These are phyloP conservation scores for Poeciliopsis gracilis DNA, from an alignment of 2,797 vertebrate species.

Conservation along the genomic window DNA sequence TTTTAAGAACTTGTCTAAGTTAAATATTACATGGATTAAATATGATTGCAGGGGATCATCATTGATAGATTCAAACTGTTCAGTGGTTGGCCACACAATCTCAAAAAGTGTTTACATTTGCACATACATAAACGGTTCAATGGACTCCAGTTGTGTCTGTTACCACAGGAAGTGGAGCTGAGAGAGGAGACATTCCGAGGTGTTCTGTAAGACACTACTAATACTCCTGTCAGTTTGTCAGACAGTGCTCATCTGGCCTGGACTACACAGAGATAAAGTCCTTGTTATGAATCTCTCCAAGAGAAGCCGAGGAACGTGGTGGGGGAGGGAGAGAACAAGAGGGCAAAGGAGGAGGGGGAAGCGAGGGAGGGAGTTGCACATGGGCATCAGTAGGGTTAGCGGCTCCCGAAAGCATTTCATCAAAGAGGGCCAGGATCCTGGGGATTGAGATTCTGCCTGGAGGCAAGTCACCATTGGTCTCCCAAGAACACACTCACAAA, in stretches of 20 bases:
- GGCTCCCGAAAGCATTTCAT: conserved; percentile 86
- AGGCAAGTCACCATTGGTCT: conserved; percentile 85
- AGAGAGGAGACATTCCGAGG: conserved; percentile 63
- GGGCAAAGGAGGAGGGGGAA: conserved; percentile 54
- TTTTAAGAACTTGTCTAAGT: neutral
- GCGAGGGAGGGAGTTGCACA: conserved; percentile 54
- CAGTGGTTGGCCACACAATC: neutral
- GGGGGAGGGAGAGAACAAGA: conserved; percentile 55
- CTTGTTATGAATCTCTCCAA: conserved; percentile 80
- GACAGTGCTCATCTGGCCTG: conserved; percentile 77
- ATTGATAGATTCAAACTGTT: neutral
- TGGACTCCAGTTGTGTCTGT: conserved; percentile 27
- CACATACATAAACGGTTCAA: conserved; percentile 7
- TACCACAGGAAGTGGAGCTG: conserved; percentile 51
- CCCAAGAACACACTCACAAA: conserved; percentile 87
- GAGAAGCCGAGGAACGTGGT: conserved; percentile 71
- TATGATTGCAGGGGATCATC: neutral
- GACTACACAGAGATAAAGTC: conserved; percentile 80
- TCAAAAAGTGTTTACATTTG: neutral
- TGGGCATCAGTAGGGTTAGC: conserved; percentile 79
- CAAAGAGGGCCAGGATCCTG: conserved; percentile 84
- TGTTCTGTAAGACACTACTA: conserved; percentile 71
- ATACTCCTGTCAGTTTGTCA: conserved; percentile 80
- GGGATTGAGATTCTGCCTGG: conserved; percentile 86
- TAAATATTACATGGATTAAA: neutral